A percentile compares a stretch with the other conserved stretches of the same genome.
These are phyloP conservation scores for Aphidoletes aphidimyza DNA, from an alignment of 2,888 invertebrate genomes.

Conservation along the genomic window DNA sequence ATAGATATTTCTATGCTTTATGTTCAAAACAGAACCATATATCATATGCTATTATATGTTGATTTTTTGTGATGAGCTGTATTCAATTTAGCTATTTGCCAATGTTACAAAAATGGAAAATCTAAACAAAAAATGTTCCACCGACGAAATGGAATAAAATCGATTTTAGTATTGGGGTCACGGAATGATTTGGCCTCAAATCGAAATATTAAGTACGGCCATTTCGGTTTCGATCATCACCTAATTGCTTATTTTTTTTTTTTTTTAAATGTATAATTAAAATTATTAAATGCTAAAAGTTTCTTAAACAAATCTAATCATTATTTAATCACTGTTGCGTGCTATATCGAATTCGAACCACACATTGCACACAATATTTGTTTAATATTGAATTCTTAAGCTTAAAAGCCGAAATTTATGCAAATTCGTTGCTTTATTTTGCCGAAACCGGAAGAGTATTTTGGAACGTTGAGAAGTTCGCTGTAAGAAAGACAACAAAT, in stretches of 20 bases:
- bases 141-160: background rate
- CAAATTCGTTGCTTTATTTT: background rate
- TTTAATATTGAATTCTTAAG: no score
- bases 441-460: background rate
- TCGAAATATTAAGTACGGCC: no score
- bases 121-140: background rate
- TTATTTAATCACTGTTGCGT: no score
- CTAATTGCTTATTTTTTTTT: background rate
- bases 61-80: constrained; percentile 31
- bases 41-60: background rate
- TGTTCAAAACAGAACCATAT: no score
- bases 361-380: no score
- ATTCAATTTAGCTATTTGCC: background rate
- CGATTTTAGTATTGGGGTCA: background rate
- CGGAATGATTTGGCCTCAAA: no score
- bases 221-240: no score
- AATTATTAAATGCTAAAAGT: no score
- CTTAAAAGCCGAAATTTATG: no score
- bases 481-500: background rate
- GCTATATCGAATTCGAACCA: no score
- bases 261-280: background rate
- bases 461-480: background rate
- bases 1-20: no score
- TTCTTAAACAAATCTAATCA: no score
- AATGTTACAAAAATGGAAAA: background rate